phyloP scores from a whole-genome alignment of 2,888 invertebrate genomes.

The Melanostoma scalare region DNA sequence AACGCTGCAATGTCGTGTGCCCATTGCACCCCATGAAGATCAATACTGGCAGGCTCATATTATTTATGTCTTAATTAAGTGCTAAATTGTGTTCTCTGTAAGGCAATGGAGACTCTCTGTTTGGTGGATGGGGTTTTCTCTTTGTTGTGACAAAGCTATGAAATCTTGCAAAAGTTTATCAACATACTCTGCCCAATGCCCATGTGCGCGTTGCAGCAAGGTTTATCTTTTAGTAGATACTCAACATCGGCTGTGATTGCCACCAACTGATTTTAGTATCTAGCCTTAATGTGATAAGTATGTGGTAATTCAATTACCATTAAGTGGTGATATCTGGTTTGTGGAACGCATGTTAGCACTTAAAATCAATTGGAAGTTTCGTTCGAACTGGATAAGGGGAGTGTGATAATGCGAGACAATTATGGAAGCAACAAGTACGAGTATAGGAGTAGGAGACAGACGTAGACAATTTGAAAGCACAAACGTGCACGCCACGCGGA shows the following conservation, averaged over 20 bases:
- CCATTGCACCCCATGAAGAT: neutral
- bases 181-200: no score
- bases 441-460: slow-evolving; percentile 20
- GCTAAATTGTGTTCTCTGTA: neutral
- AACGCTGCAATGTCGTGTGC: slow-evolving; percentile 5
- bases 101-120: slow-evolving; percentile 5
- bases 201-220: neutral
- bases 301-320: slow-evolving; percentile 68
- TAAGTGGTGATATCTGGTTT: slow-evolving; percentile 16
- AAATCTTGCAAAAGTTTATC: no score
- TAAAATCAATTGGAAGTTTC: slow-evolving; percentile 53
- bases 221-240: no score
- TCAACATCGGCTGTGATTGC: neutral
- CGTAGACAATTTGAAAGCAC: slow-evolving; percentile 8
- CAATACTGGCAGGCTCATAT: neutral
- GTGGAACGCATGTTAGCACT: slow-evolving; percentile 52
- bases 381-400: neutral
- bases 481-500: slow-evolving; percentile 21
- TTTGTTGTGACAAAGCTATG: neutral
- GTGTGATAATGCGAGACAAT: slow-evolving; percentile 18
- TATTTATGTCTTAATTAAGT: neutral
- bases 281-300: slow-evolving; percentile 62
- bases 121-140: slow-evolving; percentile 7
- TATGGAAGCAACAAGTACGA: slow-evolving; percentile 45
- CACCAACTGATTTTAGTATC: slow-evolving; percentile 42